phyloP scores from a whole-genome alignment of 2,888 invertebrate genomes.

The Pammene aurita region DNA sequence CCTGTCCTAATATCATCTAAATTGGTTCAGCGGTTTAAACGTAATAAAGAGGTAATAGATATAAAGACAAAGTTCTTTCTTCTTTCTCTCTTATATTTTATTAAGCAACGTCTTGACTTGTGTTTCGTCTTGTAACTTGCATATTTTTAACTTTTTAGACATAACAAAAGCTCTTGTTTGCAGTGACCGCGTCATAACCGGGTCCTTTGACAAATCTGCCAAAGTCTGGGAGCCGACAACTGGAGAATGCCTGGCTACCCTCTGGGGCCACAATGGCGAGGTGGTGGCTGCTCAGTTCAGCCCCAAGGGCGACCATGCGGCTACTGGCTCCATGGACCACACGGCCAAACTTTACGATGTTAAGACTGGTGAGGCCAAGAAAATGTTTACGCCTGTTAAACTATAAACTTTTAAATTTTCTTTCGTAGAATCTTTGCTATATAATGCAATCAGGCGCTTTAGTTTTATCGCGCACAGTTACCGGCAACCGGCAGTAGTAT shows the following conservation, averaged over 20 bases:
- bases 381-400: too few species aligned
- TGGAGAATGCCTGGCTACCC: conserved; percentile 86
- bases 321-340: conserved; percentile 90
- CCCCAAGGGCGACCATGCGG: conserved; percentile 85
- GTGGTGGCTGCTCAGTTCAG: conserved; percentile 88
- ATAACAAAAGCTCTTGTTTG: conserved; percentile 29
- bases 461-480: not conserved
- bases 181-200: conserved; percentile 89
- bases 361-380: conserved; percentile 79
- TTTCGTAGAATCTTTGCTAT: not conserved
- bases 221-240: conserved; percentile 88
- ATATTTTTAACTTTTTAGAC: too few species aligned
- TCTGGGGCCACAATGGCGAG: conserved; percentile 90
- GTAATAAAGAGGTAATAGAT: too few species aligned
- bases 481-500: too few species aligned
- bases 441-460: not conserved
- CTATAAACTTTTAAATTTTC: not conserved
- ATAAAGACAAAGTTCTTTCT: too few species aligned
- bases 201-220: conserved; percentile 91
- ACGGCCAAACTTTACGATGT: conserved; percentile 88
- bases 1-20: too few species aligned
- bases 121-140: too few species aligned
- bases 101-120: too few species aligned
- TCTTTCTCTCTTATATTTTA: too few species aligned
- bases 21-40: too few species aligned